Evolutionary conservation across 2,888 invertebrate species (phyloP).

Genomic region (Tuberolachnus salignus): DNA sequence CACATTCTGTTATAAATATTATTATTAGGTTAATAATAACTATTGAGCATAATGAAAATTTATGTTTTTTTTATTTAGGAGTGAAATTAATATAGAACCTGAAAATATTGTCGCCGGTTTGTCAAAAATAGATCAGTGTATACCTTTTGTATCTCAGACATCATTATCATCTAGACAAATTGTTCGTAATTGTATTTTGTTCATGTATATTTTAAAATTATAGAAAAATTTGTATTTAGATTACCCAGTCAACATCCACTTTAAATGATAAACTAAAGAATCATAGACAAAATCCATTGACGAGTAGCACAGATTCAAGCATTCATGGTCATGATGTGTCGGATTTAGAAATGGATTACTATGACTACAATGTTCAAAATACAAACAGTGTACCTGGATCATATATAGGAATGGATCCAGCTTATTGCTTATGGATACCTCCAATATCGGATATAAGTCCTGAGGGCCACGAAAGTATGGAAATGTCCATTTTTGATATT

Average conservation of each 20-base stretch:
- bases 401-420: conserved; percentile 87
- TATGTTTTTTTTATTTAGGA: conserved; percentile 2
- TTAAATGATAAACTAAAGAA: background rate
- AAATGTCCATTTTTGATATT: conserved; percentile 58
- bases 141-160: conserved; percentile 34
- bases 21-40: background rate
- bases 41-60: too few species aligned
- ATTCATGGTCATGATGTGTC: conserved; percentile 71
- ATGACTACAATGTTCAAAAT: conserved; percentile 87
- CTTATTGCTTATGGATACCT: conserved; percentile 86
- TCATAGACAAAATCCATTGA: conserved; percentile 34
- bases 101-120: background rate
- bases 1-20: background rate
- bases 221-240: background rate
- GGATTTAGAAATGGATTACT: conserved; percentile 85
- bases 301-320: conserved; percentile 76
- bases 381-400: conserved; percentile 74
- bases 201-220: background rate
- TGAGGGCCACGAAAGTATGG: conserved; percentile 59
- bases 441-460: conserved; percentile 64
- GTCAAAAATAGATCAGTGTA: background rate
- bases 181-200: conserved; percentile 21
- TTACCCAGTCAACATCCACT: conserved; percentile 35
- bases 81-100: conserved; percentile 3
- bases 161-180: conserved; percentile 38